Evolutionary conservation across 2,797 vertebrate genomes (phyloP).

Genomic region (Schizopygopsis malacanthus): DNA sequence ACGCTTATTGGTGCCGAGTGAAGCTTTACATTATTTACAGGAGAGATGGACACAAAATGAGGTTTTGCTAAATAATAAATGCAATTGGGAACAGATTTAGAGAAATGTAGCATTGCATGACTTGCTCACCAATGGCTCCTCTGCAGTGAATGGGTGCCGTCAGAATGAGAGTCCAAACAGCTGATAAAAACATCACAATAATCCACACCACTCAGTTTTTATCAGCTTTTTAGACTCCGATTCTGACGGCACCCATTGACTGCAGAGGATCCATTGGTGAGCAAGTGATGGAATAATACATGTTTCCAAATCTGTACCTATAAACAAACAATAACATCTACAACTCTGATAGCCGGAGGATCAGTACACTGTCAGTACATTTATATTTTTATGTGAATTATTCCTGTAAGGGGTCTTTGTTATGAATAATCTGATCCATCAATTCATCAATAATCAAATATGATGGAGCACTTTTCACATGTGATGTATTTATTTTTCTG

Average conservation of each 20-base stretch:
- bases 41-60: neutral
- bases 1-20: neutral
- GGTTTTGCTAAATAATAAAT: no score
- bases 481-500: neutral
- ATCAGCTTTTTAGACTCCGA: neutral
- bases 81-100: neutral
- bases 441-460: neutral
- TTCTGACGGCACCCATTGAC: neutral
- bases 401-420: neutral
- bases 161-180: neutral
- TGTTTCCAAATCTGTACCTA: neutral
- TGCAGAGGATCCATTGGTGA: neutral
- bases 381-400: neutral
- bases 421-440: neutral
- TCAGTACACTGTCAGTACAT: neutral
- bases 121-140: neutral
- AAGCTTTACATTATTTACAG: neutral
- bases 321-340: neutral
- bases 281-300: neutral
- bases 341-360: neutral
- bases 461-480: neutral
- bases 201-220: neutral
- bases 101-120: neutral
- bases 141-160: neutral
- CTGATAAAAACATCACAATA: neutral